Evolutionary conservation across 2,797 vertebrate genomes (phyloP), one percentile per base, ranked within the genome.

Genomic region (Paramormyrops hopkinsi): DNA sequence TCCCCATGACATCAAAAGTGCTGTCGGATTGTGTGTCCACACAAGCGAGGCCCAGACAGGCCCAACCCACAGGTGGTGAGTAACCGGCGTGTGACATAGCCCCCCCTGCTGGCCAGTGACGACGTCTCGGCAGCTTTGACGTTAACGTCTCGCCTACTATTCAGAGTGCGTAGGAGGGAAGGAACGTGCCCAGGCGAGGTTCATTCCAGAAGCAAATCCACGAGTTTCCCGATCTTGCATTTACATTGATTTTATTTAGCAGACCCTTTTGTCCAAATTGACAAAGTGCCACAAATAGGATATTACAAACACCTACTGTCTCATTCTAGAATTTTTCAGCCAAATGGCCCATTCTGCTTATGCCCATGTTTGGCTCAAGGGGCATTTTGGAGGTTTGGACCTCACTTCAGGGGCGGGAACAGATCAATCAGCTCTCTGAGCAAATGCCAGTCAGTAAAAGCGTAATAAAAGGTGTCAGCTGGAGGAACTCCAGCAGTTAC

Each of bases 401-500:
- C 29, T 12, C 17, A 53, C 37, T 37, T 44, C 48, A 44, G 33
- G 59, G 5, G 54, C 0, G 48, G 50, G 62, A 65, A 53, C 19
- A 56, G 87, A 44, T 53, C 29, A 22, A 76, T 76, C 50, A 22
- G 88, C 22, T 5, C 12, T 51, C 88, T 51, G 25, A 65, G 51
- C 50, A 87, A 89, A 91, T 89, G 89, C 90, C 91, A 88, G 14
- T 33, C 25, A 91, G 90, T 88, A 90, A 91, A 83, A 91, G 85
- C 88, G 88, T 83, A 89, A 91, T 92, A 90, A 90, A 84, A 83
- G 25, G 86, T 89, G 92, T 89, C 89, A 86, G 90, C 89, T 88
- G n/a, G 83, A 19, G 46, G 17, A 17, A 1, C 90, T 91, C 90
- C 90, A 90, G 86, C 48, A 46, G 90, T 91, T 91, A 92, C 92